Percentiles rank a stretch among this genome's conserved stretches.
Evolutionary conservation across 2,797 vertebrate species (phyloP).

Genomic region (Karalla daura): DNA sequence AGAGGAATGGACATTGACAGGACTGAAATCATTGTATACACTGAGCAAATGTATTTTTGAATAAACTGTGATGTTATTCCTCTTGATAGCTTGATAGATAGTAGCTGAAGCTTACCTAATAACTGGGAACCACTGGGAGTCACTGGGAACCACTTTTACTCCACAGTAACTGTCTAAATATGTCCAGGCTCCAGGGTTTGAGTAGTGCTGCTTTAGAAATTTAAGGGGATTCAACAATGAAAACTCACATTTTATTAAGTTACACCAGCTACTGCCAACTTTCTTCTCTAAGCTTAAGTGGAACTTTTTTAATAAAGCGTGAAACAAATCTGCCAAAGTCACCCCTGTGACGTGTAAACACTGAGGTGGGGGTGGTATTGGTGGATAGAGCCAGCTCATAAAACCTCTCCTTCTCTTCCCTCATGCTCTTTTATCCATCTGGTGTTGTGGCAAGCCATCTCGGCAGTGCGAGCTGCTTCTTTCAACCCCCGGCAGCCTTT

Average conservation of each 20-base stretch:
- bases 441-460: constrained; percentile 55
- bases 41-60: no score
- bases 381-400: constrained; percentile 44
- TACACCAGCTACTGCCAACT: constrained; percentile 28
- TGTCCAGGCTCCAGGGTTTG: no score
- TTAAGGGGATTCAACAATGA: no score
- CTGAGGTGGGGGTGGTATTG: constrained; percentile 12
- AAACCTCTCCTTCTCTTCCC: constrained; percentile 41
- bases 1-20: no score
- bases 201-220: no score
- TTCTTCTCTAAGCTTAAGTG: constrained; percentile 44
- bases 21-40: no score
- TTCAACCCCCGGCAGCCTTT: constrained; percentile 64
- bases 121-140: no score
- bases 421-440: constrained; percentile 66
- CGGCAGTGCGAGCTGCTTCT: constrained; percentile 52
- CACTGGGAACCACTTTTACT: no score
- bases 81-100: no score
- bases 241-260: constrained; percentile 14
- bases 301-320: constrained; percentile 76
- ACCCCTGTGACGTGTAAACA: constrained; percentile 74
- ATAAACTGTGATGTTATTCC: no score
- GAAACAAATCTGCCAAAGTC: constrained; percentile 70
- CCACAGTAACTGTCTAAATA: no score
- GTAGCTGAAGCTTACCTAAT: no score